Base-by-base conservation (phyloP, 2,888 invertebrate genomes). In the Troides helena region DNA sequence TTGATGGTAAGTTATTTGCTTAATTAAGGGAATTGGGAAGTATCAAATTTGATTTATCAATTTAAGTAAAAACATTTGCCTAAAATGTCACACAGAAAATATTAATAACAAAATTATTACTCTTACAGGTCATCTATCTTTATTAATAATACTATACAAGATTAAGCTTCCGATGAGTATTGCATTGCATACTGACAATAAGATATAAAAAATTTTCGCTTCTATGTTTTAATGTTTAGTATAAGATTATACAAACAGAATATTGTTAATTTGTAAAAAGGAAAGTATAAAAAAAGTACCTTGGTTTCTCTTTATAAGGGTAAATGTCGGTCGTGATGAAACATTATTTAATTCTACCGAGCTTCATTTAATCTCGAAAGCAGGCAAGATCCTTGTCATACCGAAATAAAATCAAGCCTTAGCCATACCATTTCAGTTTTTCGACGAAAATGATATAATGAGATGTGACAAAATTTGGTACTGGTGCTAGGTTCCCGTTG, bases 301-400 rank as follows among this genome's bases (percentile, higher is more conserved):
- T 12, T 2, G n/a, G 39, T 36, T 39, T 65, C 58, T 58, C 65
- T 39, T 65, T 57, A 65, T 57, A 65, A 21, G 57, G 23, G 14
- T 58, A 23, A 58, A 58, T 25, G 59, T 23, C 46, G 58, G 65
- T 58, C 59, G 58, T 59, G 59, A 46, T 65, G 14, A 46, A 59
- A 59, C 23, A 58, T 59, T 65, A 65, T 65, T 59, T 59, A 65
- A 65, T 65, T 65, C 65, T 46, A 59, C 59, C 59, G 46, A 65
- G 59, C 50, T 36, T 65, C 30, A 65, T 65, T 65, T 65, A 59
- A 65, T 65, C 59, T 59, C 10, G 57, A 58, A 58, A 53, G 53
- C n/a, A 53, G 57, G 25, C 30, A 59, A 65, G 43, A 65, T 59
- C 46, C 59, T 57, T 58, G 46, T 25, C n/a, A 50, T 18, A 50